Conservation (phyloP, 2,888 invertebrate species). For the Lasius platythorax region DNA sequence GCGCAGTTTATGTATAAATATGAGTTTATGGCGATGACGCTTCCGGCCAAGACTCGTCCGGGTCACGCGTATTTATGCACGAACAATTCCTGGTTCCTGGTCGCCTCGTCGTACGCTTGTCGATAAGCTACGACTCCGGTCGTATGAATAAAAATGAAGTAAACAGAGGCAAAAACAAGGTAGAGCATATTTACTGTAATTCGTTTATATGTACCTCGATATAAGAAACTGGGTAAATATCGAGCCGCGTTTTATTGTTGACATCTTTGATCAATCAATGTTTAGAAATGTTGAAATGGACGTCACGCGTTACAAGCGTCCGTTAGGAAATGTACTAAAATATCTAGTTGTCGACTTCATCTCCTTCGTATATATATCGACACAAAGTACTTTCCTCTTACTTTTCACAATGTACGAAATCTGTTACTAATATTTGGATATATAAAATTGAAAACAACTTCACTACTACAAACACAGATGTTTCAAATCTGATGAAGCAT, state of each 20-base stretch:
- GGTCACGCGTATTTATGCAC: background rate
- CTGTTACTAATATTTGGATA: background rate
- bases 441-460: background rate
- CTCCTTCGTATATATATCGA: background rate
- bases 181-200: background rate
- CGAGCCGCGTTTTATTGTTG: background rate
- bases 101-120: background rate
- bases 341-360: background rate
- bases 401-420: background rate
- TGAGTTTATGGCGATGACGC: background rate
- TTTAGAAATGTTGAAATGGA: background rate
- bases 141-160: slow-evolving; percentile 26
- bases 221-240: background rate
- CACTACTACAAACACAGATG: background rate
- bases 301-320: background rate
- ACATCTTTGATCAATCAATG: background rate
- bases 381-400: no score
- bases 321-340: background rate
- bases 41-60: background rate
- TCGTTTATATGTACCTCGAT: background rate
- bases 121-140: background rate
- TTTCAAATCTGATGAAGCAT: background rate
- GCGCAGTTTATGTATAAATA: background rate
- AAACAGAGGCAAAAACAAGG: background rate
- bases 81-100: background rate